These are phyloP conservation scores for Glossophaga mutica DNA, from an alignment of 2,797 vertebrate species.

Conservation along the genomic window DNA sequence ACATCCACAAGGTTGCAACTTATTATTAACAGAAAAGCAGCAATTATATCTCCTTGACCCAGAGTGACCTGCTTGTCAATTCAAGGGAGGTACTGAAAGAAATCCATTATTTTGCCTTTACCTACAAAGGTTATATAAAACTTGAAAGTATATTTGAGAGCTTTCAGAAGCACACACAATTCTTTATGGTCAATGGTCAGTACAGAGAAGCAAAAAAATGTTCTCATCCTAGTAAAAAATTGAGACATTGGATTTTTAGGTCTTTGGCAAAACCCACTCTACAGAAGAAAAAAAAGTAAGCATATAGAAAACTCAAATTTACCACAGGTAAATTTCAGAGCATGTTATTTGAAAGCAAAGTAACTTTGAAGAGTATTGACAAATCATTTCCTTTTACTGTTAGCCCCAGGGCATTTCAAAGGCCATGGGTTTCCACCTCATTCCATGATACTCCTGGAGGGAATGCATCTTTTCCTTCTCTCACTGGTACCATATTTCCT, in stretches of 20 bases:
- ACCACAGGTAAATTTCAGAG: not conserved
- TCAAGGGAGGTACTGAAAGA: not conserved
- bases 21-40: not conserved
- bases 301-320: not conserved
- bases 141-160: not conserved
- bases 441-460: not conserved
- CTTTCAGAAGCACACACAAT: constrained; percentile 2
- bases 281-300: not conserved
- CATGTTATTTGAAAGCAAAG: not conserved
- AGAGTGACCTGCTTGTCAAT: not conserved
- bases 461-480: not conserved
- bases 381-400: not conserved
- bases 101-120: not conserved
- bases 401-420: not conserved
- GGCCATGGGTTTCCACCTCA: not conserved
- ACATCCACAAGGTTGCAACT: not conserved
- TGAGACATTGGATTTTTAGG: not conserved
- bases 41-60: not conserved
- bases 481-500: not conserved
- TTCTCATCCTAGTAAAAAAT: not conserved
- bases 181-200: not conserved
- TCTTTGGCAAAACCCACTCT: not conserved
- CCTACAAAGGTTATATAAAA: not conserved
- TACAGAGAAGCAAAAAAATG: not conserved
- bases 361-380: not conserved